Evolutionary conservation across 2,888 invertebrate genomes (phyloP).

Genomic region (Onchidella celtica): DNA sequence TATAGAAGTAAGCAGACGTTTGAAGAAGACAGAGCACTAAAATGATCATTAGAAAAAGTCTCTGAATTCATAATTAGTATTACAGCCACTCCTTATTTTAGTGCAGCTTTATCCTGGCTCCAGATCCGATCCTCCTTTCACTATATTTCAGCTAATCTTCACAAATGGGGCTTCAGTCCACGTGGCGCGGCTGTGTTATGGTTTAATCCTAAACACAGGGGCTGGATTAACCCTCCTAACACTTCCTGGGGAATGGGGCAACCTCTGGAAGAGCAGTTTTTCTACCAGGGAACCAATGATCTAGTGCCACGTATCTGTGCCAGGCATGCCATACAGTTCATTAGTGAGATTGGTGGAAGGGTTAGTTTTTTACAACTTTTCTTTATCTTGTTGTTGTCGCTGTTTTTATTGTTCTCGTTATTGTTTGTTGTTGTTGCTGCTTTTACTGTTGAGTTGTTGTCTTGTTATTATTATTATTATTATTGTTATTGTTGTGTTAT

Average conservation of each 20-base stretch:
- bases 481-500: no score
- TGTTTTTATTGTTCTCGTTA: no score
- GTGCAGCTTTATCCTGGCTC: no score
- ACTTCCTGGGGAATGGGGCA: constrained; percentile 60
- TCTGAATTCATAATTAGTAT: no score
- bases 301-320: constrained; percentile 57
- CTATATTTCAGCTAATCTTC: constrained; percentile 69
- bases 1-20: no score
- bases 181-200: constrained; percentile 73
- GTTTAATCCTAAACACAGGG: constrained; percentile 59
- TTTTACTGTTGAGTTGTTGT: neutral
- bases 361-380: constrained; percentile 47
- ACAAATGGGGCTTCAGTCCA: constrained; percentile 76
- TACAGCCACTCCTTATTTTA: no score
- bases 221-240: constrained; percentile 59
- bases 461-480: neutral
- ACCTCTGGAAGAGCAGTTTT: constrained; percentile 60
- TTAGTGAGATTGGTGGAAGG: constrained; percentile 63
- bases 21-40: no score
- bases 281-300: constrained; percentile 62
- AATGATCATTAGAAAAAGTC: no score
- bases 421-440: no score
- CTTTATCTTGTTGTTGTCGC: no score
- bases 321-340: constrained; percentile 60
- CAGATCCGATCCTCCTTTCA: no score